Conservation (phyloP, 2,888 invertebrate genomes). For the Hirtodrosophila confusa region DNA sequence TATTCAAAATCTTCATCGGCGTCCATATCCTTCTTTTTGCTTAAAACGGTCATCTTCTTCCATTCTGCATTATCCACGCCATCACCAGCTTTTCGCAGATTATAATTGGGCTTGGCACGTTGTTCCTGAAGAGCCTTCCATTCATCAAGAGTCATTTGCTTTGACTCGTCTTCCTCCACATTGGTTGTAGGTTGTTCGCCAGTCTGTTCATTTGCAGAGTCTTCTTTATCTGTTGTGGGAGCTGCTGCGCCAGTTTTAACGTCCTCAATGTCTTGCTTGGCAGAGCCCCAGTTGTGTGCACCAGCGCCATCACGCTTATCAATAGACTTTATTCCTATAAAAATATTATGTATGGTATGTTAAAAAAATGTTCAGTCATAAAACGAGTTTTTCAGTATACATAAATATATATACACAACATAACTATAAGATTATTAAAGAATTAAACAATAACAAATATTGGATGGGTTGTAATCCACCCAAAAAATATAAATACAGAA, state of each 20-base stretch:
- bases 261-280: conserved; percentile 94
- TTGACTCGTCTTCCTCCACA: conserved; percentile 90
- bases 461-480: too few species aligned
- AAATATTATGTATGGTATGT: not conserved
- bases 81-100: conserved; percentile 96
- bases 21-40: conserved; percentile 87
- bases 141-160: conserved; percentile 96
- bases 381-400: too few species aligned
- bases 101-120: conserved; percentile 93
- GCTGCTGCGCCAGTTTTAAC: conserved; percentile 68
- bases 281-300: conserved; percentile 97
- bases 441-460: too few species aligned
- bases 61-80: conserved; percentile 96
- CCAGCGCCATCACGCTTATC: conserved; percentile 98
- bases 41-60: conserved; percentile 94
- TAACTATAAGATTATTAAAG: too few species aligned
- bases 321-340: conserved; percentile 89
- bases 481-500: too few species aligned
- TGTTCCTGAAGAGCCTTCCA: conserved; percentile 93
- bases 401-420: too few species aligned
- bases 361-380: too few species aligned
- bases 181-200: conserved; percentile 84
- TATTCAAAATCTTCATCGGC: conserved; percentile 89
- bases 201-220: conserved; percentile 81
- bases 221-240: conserved; percentile 81